Evolutionary conservation across 2,797 vertebrate genomes (phyloP), one percentile per base, ranked within the genome.

Genomic region (Anas acuta): DNA sequence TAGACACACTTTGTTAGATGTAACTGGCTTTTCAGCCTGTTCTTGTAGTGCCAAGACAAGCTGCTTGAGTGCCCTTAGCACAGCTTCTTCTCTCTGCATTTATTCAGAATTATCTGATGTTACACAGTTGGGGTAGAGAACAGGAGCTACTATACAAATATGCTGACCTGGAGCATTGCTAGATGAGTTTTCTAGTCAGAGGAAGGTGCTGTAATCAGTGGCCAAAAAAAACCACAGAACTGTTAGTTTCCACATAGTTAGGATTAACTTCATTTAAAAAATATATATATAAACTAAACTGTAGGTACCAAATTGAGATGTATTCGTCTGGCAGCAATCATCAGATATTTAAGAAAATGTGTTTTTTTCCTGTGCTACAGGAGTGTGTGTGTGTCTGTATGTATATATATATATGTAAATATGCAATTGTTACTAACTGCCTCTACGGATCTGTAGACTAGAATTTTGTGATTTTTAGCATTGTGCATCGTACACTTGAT

Each of bases 1-100:
- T 64, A 37, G 39, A 80, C 41, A 76, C 16, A 11, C 22, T 49
- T 32, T 26, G 22, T n/a, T 89, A 47, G 7, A 26, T 79, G 6
- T 41, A 45, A 45, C 53, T 74, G 47, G 35, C 32, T 66, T 87
- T 73, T 76, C 56, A 80, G 54, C 25, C 57, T 1, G 0, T 60
- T 84, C 7, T 11, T 67, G 39, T 25, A 35, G 35, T 49, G 28
- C 47, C 28, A 30, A 23, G 60, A 21, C 43, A 64, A 94, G 26
- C 39, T 90, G 37, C 32, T 35, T 14, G 41, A 60, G 19, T 64
- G 39, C 71, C 47, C 51, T 43, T 54, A 43, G 4, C 41, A 25
- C 21, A 39, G 13, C 8, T 67, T 14, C 3, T 39, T 66, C 25
- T 51, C 1, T 45, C 28, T 58, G 3, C 17, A 0, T 26, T 4